A percentile compares a stretch with the other conserved stretches of the same genome.
phyloP scores from a whole-genome alignment of 2,888 invertebrate species.

The Limnephilus marmoratus region DNA sequence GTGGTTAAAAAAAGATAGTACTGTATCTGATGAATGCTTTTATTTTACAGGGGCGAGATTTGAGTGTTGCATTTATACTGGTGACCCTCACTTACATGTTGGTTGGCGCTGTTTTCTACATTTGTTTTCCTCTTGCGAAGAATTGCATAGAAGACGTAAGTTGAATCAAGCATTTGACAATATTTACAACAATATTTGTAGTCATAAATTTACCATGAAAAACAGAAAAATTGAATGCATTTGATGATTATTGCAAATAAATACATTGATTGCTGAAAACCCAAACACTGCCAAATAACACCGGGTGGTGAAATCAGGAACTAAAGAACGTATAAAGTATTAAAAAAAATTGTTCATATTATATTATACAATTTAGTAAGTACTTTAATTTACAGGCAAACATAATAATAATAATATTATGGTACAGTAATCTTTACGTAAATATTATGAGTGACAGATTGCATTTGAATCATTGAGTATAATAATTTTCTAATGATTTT shows the following conservation, averaged over 20 bases:
- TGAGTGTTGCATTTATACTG: conserved; percentile 88
- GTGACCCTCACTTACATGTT: conserved; percentile 89
- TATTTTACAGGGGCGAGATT: conserved; percentile 84
- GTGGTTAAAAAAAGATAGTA: neutral
- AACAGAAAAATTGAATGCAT: neutral
- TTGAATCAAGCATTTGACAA: conserved; percentile 67
- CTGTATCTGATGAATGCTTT: neutral
- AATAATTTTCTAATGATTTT: too few relatives aligned
- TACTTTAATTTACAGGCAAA: too few relatives aligned
- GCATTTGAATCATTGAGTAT: too few relatives aligned
- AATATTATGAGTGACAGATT: too few relatives aligned
- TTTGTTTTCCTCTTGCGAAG: conserved; percentile 91
- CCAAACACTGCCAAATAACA: too few relatives aligned
- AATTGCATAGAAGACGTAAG: conserved; percentile 94
- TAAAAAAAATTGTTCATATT: too few relatives aligned
- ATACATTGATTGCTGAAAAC: neutral
- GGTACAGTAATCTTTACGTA: too few relatives aligned
- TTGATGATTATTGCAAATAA: neutral
- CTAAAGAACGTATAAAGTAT: too few relatives aligned
- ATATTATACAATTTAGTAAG: too few relatives aligned
- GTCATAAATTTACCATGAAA: neutral
- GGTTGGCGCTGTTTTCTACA: conserved; percentile 88
- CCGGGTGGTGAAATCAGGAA: neutral
- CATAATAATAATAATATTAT: too few relatives aligned
- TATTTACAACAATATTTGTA: neutral